Conservation (phyloP, 2,888 invertebrate genomes). For the Deroplatys truncata region DNA sequence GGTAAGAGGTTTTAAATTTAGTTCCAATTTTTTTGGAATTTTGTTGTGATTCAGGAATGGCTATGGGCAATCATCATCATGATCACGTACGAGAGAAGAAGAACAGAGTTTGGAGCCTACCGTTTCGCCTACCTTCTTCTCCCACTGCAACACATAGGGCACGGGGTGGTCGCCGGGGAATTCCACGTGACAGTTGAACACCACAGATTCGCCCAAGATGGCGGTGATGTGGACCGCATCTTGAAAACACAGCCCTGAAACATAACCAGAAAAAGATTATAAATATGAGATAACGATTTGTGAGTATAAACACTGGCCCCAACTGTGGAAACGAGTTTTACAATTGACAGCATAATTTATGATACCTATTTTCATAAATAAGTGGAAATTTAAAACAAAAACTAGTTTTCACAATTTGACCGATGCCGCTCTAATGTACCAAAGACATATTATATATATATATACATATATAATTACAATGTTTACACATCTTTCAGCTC, state of each 20-base stretch:
- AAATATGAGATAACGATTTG: too few species aligned
- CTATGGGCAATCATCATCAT: neutral
- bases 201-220: constrained; percentile 93
- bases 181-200: constrained; percentile 97
- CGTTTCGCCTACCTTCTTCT: constrained; percentile 98
- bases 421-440: too few species aligned
- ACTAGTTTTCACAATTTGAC: too few species aligned
- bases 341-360: too few species aligned
- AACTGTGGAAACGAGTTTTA: too few species aligned
- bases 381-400: too few species aligned
- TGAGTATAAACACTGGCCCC: too few species aligned
- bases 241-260: constrained; percentile 69
- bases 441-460: too few species aligned
- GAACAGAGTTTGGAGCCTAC: constrained; percentile 54
- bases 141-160: constrained; percentile 98
- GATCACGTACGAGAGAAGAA: constrained; percentile 1
- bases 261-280: constrained; percentile 28
- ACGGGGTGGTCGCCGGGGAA: constrained; percentile 93
- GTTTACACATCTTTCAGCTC: too few species aligned
- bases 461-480: too few species aligned
- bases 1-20: neutral
- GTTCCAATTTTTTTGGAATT: neutral
- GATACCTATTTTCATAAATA: too few species aligned
- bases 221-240: constrained; percentile 97
- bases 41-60: neutral